Percentiles rank a stretch among this genome's conserved stretches.
phyloP scores from a whole-genome alignment of 2,113 vertebrate genomes.

The Nothoprocta perdicaria region DNA sequence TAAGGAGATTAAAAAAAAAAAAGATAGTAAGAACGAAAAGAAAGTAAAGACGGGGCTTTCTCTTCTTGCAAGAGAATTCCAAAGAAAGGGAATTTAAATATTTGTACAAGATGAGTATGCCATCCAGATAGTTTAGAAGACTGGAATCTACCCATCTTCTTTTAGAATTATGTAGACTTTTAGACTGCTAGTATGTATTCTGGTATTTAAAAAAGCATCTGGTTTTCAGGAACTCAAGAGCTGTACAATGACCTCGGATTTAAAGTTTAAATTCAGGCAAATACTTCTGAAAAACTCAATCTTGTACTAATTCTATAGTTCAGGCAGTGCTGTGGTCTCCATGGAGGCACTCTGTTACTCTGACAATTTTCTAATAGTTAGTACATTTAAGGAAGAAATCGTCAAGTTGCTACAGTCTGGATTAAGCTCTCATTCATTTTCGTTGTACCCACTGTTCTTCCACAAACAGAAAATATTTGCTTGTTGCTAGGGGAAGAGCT shows the following conservation, averaged over 20 bases:
- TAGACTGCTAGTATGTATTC: background rate
- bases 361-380: background rate
- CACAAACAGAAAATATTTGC: slow-evolving; percentile 16
- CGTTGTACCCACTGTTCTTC: background rate
- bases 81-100: background rate
- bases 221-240: background rate
- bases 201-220: background rate
- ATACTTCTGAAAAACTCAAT: background rate
- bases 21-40: background rate
- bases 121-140: background rate
- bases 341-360: background rate
- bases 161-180: background rate
- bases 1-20: background rate
- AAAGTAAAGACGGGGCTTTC: background rate
- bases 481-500: slow-evolving; percentile 26
- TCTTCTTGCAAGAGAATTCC: background rate
- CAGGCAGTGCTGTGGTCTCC: background rate
- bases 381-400: background rate
- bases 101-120: background rate
- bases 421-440: background rate
- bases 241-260: background rate
- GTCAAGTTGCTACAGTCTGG: background rate
- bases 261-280: background rate
- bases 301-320: background rate
- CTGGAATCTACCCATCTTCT: background rate